Base-by-base conservation (phyloP, 1,140 invertebrate species). In the Ceratitis capitata region DNA sequence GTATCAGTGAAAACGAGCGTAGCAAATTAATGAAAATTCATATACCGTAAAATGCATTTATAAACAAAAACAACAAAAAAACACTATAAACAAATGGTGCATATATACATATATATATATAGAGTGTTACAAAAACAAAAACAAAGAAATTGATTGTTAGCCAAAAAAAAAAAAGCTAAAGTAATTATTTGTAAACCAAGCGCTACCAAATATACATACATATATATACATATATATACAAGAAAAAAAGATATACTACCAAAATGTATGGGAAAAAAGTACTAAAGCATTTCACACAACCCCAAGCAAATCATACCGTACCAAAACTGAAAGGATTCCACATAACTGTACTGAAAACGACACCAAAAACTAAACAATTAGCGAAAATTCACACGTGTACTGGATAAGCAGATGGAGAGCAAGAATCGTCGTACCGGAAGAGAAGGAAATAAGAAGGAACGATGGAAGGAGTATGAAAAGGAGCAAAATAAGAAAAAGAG, bases 341-440 rank as follows among this genome's bases (percentile, higher is more conserved):
- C 35, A n/a, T 56, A 45, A 78, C 69, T 78, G 69, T 78, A 78
- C 69, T 78, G 69, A 78, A 78, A 78, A 1, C 42, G 69, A 78
- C 69, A 78, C 69, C 69, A 78, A 78, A 78, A 78, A 78, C 23
- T 78, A 35, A n/a, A 35, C 69, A 78, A 35, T 78, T 78, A 78
- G 69, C 69, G 45, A 78, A 78, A 78, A 78, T 78, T 78, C 42
- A 78, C 69, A 78, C 35, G 23, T 2, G 42, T 45, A 78, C 69
- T 78, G 69, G 19, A n/a, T n/a, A n/a, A n/a, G n/a, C n/a, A n/a
- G n/a, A n/a, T n/a, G n/a, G n/a, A n/a, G n/a, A n/a, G n/a, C n/a
- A n/a, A n/a, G n/a, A n/a, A n/a, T n/a, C n/a, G n/a, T n/a, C n/a
- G n/a, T n/a, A n/a, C n/a, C n/a, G n/a, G n/a, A n/a, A n/a, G n/a